Base-by-base conservation (phyloP, 2,888 invertebrate species). In the Listrodromus nycthemerus region DNA sequence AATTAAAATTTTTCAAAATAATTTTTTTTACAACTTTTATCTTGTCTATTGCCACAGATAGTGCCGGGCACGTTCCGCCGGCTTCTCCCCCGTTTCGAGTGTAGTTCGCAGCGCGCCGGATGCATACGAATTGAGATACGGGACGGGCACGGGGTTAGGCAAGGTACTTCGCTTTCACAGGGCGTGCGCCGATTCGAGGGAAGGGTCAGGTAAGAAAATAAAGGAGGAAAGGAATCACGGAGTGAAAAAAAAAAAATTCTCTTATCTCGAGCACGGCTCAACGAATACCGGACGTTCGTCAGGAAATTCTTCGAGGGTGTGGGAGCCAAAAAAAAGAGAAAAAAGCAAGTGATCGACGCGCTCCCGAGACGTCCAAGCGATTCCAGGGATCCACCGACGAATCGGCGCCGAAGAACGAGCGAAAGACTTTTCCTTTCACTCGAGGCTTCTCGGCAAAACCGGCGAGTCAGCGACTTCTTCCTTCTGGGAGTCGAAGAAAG, bases 361-460 rank as follows among this genome's bases (percentile, higher is more conserved):
- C 52, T 74, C 65, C 74, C 55, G 65, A 33, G 33, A 50, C 13
- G 75, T 71, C 71, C 33, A 48, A 71, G 66, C 50, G 16, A 66
- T 41, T 8, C 55, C 52, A 74, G 52, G 33, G 24, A 55, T 63
- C 63, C 55, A 65, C 55, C 16, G 65, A n/a, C 30, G 33, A 19
- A 33, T 19, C 19, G 21, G 16, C n/a, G 48, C 50, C 74, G 61
- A 76, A 19, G 73, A 73, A 70, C 82, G 76, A 74, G 41, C 50
- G 66, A 85, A 83, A 81, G 73, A 83, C 83, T 85, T 83, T 85
- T 85, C 83, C 83, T 83, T 85, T 85, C 81, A 81, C 85, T 78
- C 77, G 67, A 76, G 41, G 52, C 74, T 33, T 67, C 63, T 67
- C 52, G 52, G 65, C 19, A 5, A 30, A 45, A 37, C 2, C 10